These are phyloP conservation scores for Varanus salvator DNA, from an alignment of 2,113 vertebrate genomes.

Conservation along the genomic window DNA sequence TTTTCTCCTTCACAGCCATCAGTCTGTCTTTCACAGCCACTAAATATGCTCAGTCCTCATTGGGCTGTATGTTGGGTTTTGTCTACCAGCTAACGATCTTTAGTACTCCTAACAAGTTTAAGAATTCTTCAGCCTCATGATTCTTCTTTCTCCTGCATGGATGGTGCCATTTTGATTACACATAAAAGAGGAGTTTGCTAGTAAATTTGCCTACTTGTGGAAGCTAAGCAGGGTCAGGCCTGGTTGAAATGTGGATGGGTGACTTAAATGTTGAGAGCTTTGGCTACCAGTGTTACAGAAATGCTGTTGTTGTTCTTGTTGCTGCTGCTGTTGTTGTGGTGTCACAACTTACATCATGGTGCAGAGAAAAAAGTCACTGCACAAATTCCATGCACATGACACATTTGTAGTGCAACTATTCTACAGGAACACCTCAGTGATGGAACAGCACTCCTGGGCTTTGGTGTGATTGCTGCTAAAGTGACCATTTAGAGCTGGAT, in stretches of 20 bases:
- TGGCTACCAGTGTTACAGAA: too few relatives aligned
- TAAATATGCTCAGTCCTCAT: not conserved
- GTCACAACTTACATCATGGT: slow-evolving; percentile 49
- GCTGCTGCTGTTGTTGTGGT: not conserved
- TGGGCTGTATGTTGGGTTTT: too few relatives aligned
- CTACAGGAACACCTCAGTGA: slow-evolving; percentile 75
- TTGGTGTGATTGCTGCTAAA: slow-evolving; percentile 75
- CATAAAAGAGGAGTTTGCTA: not conserved
- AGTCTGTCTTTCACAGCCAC: not conserved
- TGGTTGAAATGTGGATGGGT: too few relatives aligned
- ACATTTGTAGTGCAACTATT: slow-evolving; percentile 70
- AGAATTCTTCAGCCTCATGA: not conserved
- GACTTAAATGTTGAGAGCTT: too few relatives aligned
- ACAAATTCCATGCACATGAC: slow-evolving; percentile 59
- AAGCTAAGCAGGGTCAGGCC: too few relatives aligned
- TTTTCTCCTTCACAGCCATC: not conserved
- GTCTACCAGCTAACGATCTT: not conserved
- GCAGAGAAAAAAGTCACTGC: slow-evolving; percentile 66
- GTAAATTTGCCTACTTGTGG: not conserved
- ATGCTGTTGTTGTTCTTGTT: too few relatives aligned
- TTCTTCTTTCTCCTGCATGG: not conserved
- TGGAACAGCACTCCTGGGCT: slow-evolving; percentile 66
- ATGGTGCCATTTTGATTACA: not conserved
- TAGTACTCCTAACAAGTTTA: not conserved
- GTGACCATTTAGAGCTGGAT: slow-evolving; percentile 73